A percentile compares a stretch with the other conserved stretches of the same genome.
Conservation (phyloP, 2,113 vertebrate genomes). For the Calidris pugnax region DNA sequence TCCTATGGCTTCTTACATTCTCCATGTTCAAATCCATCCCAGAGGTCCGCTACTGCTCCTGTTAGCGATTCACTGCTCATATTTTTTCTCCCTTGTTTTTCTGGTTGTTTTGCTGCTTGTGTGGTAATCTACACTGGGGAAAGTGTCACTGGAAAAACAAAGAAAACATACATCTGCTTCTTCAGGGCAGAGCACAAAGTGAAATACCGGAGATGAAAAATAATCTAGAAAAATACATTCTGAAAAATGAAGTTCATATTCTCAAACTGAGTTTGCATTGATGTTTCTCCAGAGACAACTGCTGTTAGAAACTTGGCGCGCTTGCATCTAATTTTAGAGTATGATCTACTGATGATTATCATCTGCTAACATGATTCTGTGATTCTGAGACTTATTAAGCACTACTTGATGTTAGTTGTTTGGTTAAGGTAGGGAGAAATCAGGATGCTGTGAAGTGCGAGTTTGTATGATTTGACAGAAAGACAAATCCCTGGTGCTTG, state of each 20-base stretch:
- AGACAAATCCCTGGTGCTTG: not conserved
- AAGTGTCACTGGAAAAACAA: not conserved
- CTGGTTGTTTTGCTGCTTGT: not conserved
- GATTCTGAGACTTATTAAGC: slow-evolving; percentile 18
- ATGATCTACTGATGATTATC: slow-evolving; percentile 54
- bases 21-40: not conserved
- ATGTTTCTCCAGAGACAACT: slow-evolving; percentile 51
- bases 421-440: slow-evolving; percentile 4
- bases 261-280: slow-evolving; percentile 8
- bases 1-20: not conserved
- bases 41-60: not conserved
- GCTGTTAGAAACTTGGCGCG: slow-evolving; percentile 50
- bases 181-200: not conserved
- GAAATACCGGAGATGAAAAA: not conserved
- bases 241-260: slow-evolving; percentile 57
- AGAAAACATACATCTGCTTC: not conserved
- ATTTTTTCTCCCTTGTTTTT: not conserved
- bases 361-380: slow-evolving; percentile 46
- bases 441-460: not conserved
- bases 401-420: not conserved
- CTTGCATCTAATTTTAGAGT: slow-evolving; percentile 59
- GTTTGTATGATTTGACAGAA: not conserved
- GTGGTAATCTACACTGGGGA: not conserved
- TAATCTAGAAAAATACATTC: slow-evolving; percentile 17
- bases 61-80: not conserved